These are phyloP conservation scores for Eucriotettix oculatus DNA, from an alignment of 2,888 invertebrate species.

Conservation along the genomic window DNA sequence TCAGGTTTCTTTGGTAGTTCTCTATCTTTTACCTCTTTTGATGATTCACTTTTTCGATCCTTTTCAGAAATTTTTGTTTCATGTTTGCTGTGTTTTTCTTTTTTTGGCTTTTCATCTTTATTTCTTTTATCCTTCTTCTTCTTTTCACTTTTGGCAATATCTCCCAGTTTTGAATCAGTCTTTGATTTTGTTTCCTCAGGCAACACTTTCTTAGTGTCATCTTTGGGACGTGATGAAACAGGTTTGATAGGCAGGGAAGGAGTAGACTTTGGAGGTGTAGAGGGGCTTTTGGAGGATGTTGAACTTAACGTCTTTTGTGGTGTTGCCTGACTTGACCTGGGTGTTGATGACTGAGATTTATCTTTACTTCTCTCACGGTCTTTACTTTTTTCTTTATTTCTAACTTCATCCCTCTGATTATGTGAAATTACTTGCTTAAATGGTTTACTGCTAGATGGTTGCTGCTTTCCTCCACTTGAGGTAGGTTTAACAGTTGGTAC, in stretches of 20 bases:
- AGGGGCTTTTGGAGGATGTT: conserved; percentile 22
- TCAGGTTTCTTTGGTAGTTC: conserved; percentile 21
- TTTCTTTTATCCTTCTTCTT: conserved; percentile 24
- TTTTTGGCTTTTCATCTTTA: conserved; percentile 30
- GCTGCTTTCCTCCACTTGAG: background rate
- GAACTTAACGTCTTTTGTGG: conserved; percentile 20
- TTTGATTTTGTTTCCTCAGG: conserved; percentile 6
- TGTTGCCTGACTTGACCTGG: conserved; percentile 1
- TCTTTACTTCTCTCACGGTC: conserved; percentile 35
- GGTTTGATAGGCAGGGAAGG: conserved; percentile 17
- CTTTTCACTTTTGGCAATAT: conserved; percentile 13
- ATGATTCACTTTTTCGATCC: conserved; percentile 13
- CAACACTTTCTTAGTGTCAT: conserved; percentile 22
- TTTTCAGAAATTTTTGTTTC: conserved; percentile 27
- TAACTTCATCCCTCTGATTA: conserved; percentile 37
- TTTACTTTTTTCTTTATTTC: conserved; percentile 34
- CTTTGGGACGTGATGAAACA: conserved; percentile 18
- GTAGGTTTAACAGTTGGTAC: conserved; percentile 11
- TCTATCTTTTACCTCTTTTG: conserved; percentile 21
- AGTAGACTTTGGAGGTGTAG: conserved; percentile 17
- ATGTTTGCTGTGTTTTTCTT: conserved; percentile 43
- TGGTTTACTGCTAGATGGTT: background rate
- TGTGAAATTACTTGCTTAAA: background rate
- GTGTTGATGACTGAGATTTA: conserved; percentile 18
- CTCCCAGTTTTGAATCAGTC: conserved; percentile 7